phyloP scores from a whole-genome alignment of 2,888 invertebrate genomes.

The Leptopilina syphax region DNA sequence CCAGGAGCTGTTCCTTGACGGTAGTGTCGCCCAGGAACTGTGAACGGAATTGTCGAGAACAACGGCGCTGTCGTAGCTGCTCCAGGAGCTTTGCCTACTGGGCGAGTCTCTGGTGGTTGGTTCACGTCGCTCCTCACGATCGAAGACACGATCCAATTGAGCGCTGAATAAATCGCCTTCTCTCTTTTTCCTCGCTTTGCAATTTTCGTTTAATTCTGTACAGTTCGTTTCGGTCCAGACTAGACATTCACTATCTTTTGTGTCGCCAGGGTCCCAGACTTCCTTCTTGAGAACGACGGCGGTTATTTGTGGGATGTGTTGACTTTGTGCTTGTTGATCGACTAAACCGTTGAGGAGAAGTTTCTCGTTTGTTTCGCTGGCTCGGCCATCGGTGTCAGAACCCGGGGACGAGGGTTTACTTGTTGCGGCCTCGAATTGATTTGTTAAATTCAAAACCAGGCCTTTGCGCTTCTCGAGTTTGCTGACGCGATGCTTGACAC shows the following conservation, averaged over 20 bases:
- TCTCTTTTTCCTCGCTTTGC: conserved; percentile 59
- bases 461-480: conserved; percentile 82
- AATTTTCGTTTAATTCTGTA: conserved; percentile 61
- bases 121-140: conserved; percentile 80
- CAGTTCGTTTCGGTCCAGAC: conserved; percentile 77
- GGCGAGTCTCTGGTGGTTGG: conserved; percentile 77
- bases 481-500: conserved; percentile 82
- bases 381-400: conserved; percentile 47
- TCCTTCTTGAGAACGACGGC: conserved; percentile 78
- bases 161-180: conserved; percentile 84
- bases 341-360: conserved; percentile 50
- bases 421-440: conserved; percentile 78
- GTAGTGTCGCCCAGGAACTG: conserved; percentile 87
- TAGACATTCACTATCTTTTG: conserved; percentile 73
- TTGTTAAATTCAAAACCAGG: conserved; percentile 79
- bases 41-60: conserved; percentile 86
- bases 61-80: conserved; percentile 87
- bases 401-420: conserved; percentile 74
- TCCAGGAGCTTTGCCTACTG: conserved; percentile 87
- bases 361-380: too few species aligned
- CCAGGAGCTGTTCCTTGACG: conserved; percentile 85
- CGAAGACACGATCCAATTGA: conserved; percentile 84
- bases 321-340: conserved; percentile 49
- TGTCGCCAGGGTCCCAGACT: conserved; percentile 84
- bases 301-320: conserved; percentile 53